Conservation (phyloP, 2,113 vertebrate genomes). For the Dolichallabes microphthalmus region DNA sequence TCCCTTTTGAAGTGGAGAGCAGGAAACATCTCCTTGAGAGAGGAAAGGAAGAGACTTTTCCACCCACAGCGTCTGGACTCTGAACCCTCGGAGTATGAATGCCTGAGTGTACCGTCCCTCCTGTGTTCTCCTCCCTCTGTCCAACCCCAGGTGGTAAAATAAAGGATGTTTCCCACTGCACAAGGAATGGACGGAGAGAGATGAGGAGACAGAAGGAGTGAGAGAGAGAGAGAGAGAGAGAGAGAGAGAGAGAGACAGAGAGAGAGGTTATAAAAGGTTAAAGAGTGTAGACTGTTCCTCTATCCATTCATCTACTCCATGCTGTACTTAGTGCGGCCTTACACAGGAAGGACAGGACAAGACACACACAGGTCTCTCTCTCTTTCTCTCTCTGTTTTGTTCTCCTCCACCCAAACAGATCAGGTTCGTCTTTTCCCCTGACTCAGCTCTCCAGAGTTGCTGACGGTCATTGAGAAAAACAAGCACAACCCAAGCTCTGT, state of each 20-base stretch:
- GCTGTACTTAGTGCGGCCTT: slow-evolving; percentile 68
- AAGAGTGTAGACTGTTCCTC: slow-evolving; percentile 57
- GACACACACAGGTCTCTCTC: slow-evolving; percentile 31
- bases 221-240: slow-evolving; percentile 46
- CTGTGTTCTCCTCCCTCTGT: slow-evolving; percentile 27
- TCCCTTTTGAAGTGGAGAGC: slow-evolving; percentile 45
- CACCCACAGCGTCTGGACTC: slow-evolving; percentile 25
- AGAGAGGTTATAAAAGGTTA: slow-evolving; percentile 17
- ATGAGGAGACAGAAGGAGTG: slow-evolving; percentile 66
- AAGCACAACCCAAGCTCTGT: slow-evolving; percentile 10
- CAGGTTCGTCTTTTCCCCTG: slow-evolving; percentile 69
- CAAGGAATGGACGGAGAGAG: neutral
- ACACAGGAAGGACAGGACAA: slow-evolving; percentile 73
- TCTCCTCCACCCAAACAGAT: slow-evolving; percentile 73
- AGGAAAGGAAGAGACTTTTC: slow-evolving; percentile 16
- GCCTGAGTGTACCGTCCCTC: neutral
- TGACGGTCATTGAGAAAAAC: slow-evolving; percentile 49
- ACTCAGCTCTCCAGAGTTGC: slow-evolving; percentile 67
- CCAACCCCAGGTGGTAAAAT: slow-evolving; percentile 32
- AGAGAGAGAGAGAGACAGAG: slow-evolving; percentile 64
- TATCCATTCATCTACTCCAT: slow-evolving; percentile 61
- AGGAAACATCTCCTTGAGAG: slow-evolving; percentile 42
- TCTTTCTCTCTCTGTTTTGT: neutral
- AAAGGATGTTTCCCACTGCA: slow-evolving; percentile 41
- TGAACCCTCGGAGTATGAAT: slow-evolving; percentile 22